These are phyloP conservation scores for Polydesmus complanatus DNA, from an alignment of 2,888 invertebrate species.

Conservation along the genomic window DNA sequence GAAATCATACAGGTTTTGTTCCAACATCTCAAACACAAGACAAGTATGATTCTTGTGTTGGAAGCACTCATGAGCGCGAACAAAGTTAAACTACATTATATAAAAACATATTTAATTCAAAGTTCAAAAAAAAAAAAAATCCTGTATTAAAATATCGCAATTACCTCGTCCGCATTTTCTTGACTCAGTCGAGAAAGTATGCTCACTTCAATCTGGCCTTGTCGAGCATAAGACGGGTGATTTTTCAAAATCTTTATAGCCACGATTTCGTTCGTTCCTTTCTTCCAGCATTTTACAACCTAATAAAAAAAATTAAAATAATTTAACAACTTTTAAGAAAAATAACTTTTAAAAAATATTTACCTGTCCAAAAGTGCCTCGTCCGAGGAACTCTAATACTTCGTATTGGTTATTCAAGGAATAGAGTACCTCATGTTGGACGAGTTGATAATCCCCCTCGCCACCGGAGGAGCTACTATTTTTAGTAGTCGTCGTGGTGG, in stretches of 20 bases:
- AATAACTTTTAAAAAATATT: conserved; percentile 15
- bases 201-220: conserved; percentile 99
- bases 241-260: conserved; percentile 99
- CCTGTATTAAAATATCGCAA: too few species aligned
- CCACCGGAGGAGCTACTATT: conserved; percentile 64
- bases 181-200: conserved; percentile 84
- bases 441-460: conserved; percentile 96
- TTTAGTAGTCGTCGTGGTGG: conserved; percentile 47
- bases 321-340: neutral
- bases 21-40: conserved; percentile 99
- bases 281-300: conserved; percentile 99
- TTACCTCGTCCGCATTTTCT: conserved; percentile 83
- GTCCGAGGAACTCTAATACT: conserved; percentile 96
- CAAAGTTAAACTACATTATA: conserved; percentile 73
- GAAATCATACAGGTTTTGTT: conserved; percentile 99
- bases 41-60: conserved; percentile 99
- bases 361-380: conserved; percentile 90
- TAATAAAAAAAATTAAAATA: conserved; percentile 33
- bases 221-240: conserved; percentile 98
- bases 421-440: conserved; percentile 93
- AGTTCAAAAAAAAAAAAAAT: conserved; percentile 2
- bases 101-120: conserved; percentile 1
- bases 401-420: conserved; percentile 91
- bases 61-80: conserved; percentile 98
- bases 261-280: conserved; percentile 99